Evolutionary conservation across 2,888 invertebrate species (phyloP), one percentile per base, ranked within the genome.

Genomic region (Ormyrus nitidulus): DNA sequence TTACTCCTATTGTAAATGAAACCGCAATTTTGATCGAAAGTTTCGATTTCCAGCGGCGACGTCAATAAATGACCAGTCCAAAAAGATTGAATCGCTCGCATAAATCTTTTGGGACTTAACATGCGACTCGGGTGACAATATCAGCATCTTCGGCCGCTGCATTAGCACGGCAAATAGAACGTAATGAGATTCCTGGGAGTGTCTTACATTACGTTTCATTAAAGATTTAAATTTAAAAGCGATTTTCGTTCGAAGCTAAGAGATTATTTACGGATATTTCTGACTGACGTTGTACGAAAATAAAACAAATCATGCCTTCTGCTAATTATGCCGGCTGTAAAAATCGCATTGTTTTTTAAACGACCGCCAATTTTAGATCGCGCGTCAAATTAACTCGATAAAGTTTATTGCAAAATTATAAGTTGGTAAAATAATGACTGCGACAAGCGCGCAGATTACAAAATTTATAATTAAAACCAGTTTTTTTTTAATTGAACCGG

Each of bases 41-140:
- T 73, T 68, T 54, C 72, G 72, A 78, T 78, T 73, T 62, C 54
- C 68, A 13, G 61, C 66, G 62, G 49, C 66, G 71, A 73, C 72
- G 49, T 78, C 72, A 73, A 73, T 13, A 62, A 72, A 73, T 78
- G 72, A 11, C 53, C 53, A 13, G 61, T 64, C 44, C 13, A 49
- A 62, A 73, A 72, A 61, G 59, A 66, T 78, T 59, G 73, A 73
- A 66, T 61, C 68, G 19, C n/a, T 8, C 59, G 10, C 54, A 78
- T 78, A 78, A 78, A 78, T 78, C 78, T 68, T 61, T 53, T 7
- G n/a, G 46, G 19, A 49, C 61, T 61, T 54, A 34, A 62, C 68
- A 59, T 66, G 46, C 13, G 7, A 54, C 72, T 59, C 19, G 19
- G 19, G 19, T 44, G 34, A 65, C 66, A 7, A 11, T 65, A 68